Evolutionary conservation across 2,797 vertebrate species (phyloP).

Genomic region (Pteropus rufus): DNA sequence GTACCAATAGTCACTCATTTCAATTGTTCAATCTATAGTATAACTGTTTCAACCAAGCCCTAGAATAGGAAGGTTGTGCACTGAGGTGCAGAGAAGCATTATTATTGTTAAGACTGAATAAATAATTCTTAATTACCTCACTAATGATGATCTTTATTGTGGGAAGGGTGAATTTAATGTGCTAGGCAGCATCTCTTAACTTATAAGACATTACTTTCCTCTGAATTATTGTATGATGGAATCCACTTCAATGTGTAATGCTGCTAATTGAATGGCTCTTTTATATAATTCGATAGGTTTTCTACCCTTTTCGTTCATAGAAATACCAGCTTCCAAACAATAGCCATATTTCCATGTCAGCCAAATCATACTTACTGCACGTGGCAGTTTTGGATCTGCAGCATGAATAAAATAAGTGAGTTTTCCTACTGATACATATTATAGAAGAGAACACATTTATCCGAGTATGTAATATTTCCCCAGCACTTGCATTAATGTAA

Average conservation of each 20-base stretch:
- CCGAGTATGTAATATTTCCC: neutral
- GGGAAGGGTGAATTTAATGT: neutral
- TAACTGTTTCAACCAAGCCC: neutral
- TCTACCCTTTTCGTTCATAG: neutral
- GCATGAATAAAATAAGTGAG: neutral
- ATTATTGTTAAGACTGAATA: conserved; percentile 38
- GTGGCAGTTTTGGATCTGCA: neutral
- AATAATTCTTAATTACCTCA: conserved; percentile 16
- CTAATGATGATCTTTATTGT: neutral
- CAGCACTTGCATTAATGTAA: neutral
- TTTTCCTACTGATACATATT: neutral
- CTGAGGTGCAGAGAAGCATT: neutral
- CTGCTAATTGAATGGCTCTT: neutral
- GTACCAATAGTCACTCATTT: neutral
- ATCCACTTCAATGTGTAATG: neutral
- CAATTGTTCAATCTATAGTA: conserved; percentile 23
- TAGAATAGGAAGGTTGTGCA: neutral
- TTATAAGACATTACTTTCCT: neutral
- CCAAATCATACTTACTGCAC: neutral
- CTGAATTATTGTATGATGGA: neutral
- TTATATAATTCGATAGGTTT: neutral
- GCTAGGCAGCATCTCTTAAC: neutral
- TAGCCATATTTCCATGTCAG: neutral
- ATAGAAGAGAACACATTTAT: neutral
- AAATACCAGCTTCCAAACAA: neutral